These are phyloP conservation scores for Peromyscus melanophrys DNA, from an alignment of 2,797 vertebrate genomes.

Conservation along the genomic window DNA sequence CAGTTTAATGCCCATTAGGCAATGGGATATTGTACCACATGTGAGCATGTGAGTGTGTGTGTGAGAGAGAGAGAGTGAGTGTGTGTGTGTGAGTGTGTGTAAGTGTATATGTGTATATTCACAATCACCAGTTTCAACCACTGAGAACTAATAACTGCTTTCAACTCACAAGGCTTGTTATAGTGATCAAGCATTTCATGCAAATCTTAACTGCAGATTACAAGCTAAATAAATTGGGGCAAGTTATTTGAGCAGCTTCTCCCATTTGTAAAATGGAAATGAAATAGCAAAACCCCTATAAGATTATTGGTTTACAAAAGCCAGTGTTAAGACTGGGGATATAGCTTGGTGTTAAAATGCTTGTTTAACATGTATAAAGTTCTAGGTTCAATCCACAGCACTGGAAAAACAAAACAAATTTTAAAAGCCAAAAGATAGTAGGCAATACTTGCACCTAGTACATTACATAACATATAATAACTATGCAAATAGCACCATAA, in stretches of 20 bases:
- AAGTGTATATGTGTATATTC: neutral
- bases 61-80: too few relatives aligned
- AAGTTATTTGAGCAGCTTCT: neutral
- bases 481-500: neutral
- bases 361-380: neutral
- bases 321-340: neutral
- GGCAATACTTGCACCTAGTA: neutral
- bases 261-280: constrained; percentile 12
- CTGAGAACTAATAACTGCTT: constrained; percentile 31
- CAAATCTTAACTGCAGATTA: neutral
- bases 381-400: neutral
- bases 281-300: neutral
- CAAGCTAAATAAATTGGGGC: neutral
- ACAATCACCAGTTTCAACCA: neutral
- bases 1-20: neutral
- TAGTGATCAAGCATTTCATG: neutral
- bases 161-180: neutral
- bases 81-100: too few relatives aligned
- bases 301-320: neutral
- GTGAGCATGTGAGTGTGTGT: neutral
- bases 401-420: neutral
- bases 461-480: neutral
- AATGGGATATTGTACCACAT: neutral
- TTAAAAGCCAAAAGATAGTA: neutral
- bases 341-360: neutral